Base-by-base conservation (phyloP, 1,140 invertebrate species). In the Maniola jurtina region DNA sequence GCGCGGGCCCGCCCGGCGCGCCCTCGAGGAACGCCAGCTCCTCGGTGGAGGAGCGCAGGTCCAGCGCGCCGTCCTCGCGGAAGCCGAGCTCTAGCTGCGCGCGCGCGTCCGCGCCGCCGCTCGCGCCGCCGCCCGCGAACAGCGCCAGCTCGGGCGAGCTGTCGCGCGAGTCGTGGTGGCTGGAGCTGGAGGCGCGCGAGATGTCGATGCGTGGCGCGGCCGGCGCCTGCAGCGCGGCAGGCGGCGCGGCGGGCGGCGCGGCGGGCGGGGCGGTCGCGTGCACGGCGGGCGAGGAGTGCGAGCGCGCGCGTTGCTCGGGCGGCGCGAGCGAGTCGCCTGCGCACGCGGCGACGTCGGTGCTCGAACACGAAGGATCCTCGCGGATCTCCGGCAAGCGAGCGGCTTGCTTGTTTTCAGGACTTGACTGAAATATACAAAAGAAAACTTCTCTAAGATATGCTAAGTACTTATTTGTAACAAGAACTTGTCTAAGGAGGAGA, bases 141-240 rank as follows among this genome's bases (percentile, higher is more conserved):
- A 96, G 92, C 72, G 96, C 95, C 72, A 94, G 92, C 79, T 96
- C 95, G 0, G 96, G 96, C 33, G 95, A 95, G 68, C 94, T 95
- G 73, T 96, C 95, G 56, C 95, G 93, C 72, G 95, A 96, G 83
- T 96, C 95, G 79, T 96, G 96, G 73, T 96, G 96, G 25, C 95
- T 96, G 35, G 95, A 96, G 83, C 95, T 96, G 73, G 95, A 96
- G 4, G 96, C 96, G 56, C 96, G 92, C 62, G 96, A 97, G 76
- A 97, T 96, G 88, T 97, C 96, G 73, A 97, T 97, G 71, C 96
- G 93, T 2, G 96, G 96, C 45, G 96, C 95, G 61, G 93, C 93
- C 11, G 95, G 94, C 55, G 94, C 94, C 70, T 93, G 94, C 95
- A 77, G 35, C 66, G 45, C 11, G 45, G 10, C 45, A 14, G 45